Evolutionary conservation across 2,113 vertebrate genomes (phyloP).

Genomic region (Heloderma charlesbogerti): DNA sequence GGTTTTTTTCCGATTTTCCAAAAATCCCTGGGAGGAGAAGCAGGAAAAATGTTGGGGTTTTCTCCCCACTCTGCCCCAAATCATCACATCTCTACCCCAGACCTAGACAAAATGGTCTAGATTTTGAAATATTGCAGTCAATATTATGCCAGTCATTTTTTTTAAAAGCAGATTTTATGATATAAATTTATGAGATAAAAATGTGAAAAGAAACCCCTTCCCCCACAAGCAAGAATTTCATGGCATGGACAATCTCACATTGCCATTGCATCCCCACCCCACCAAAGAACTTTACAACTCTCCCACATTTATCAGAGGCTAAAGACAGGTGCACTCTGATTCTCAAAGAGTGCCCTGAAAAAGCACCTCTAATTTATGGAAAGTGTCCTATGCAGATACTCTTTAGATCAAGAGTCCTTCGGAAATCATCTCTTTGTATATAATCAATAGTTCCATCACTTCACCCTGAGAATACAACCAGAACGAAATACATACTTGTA

Average conservation of each 20-base stretch:
- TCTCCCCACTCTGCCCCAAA: neutral
- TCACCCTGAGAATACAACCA: neutral
- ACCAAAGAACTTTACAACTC: neutral
- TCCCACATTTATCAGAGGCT: too few relatives aligned
- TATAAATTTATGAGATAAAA: too few relatives aligned
- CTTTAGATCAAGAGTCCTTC: neutral
- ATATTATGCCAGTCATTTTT: too few relatives aligned
- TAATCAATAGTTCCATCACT: neutral
- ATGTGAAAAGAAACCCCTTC: too few relatives aligned
- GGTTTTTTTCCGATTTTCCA: too few relatives aligned
- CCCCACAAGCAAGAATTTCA: neutral
- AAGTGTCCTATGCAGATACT: neutral
- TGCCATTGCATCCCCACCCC: neutral
- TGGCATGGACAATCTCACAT: too few relatives aligned
- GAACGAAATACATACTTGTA: too few relatives aligned
- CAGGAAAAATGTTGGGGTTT: too few relatives aligned
- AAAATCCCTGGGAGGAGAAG: too few relatives aligned
- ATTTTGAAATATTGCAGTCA: neutral
- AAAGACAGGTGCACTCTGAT: neutral
- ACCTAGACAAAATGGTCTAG: neutral
- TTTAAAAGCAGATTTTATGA: neutral
- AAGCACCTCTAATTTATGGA: neutral
- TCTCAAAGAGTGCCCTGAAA: too few relatives aligned
- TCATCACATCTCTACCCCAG: too few relatives aligned
- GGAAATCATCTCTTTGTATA: neutral